phyloP scores from a whole-genome alignment of 2,888 invertebrate genomes.

The Pasiphila rectangulata region DNA sequence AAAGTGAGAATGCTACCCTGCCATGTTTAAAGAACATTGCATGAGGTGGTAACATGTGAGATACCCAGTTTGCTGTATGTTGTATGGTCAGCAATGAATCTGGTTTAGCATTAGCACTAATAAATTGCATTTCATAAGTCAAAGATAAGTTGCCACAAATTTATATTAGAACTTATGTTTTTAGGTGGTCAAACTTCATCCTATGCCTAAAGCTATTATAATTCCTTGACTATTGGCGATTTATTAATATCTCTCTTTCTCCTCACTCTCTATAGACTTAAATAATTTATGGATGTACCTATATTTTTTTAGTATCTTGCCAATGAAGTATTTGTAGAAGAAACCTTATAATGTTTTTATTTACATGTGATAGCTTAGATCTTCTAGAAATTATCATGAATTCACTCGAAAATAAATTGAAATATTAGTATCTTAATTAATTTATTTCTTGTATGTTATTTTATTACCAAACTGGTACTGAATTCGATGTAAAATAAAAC shows the following conservation, averaged over 20 bases:
- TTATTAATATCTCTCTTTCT: slow-evolving; percentile 64
- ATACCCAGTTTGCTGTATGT: slow-evolving; percentile 68
- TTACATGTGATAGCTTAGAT: slow-evolving; percentile 76
- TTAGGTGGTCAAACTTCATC: neutral
- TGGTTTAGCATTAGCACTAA: neutral
- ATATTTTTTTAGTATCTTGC: slow-evolving; percentile 71
- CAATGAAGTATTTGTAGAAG: slow-evolving; percentile 72
- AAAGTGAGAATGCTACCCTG: slow-evolving; percentile 62
- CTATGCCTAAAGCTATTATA: slow-evolving; percentile 9
- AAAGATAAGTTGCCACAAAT: slow-evolving; percentile 1
- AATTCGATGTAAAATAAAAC: slow-evolving; percentile 44
- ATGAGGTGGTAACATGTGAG: slow-evolving; percentile 54
- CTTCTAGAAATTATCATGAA: slow-evolving; percentile 61
- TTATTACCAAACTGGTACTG: slow-evolving; percentile 32
- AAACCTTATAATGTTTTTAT: slow-evolving; percentile 60
- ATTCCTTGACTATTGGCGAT: slow-evolving; percentile 55
- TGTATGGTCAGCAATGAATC: slow-evolving; percentile 61
- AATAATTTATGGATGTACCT: slow-evolving; percentile 62
- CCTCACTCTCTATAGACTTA: slow-evolving; percentile 73
- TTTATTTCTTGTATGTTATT: slow-evolving; percentile 49
- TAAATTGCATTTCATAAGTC: slow-evolving; percentile 1
- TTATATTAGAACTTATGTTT: neutral
- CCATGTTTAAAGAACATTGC: slow-evolving; percentile 69
- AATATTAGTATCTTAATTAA: slow-evolving; percentile 55
- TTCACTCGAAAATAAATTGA: slow-evolving; percentile 53